These are phyloP conservation scores for Lophius americanus DNA, from an alignment of 2,797 vertebrate species.

Conservation along the genomic window DNA sequence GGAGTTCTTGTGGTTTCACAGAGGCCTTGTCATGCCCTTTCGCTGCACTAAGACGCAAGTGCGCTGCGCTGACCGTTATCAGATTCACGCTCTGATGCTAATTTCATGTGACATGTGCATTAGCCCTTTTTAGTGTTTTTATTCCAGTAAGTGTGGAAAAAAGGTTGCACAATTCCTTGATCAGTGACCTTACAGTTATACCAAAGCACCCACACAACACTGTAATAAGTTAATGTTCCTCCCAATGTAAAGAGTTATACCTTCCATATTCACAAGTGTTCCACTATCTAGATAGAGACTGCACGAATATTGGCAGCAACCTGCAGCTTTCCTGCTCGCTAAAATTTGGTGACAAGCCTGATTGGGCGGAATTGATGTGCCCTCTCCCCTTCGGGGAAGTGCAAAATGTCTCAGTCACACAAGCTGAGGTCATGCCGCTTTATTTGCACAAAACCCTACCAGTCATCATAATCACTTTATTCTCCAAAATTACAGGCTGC, in stretches of 20 bases:
- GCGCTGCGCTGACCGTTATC: constrained; percentile 53
- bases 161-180: constrained; percentile 35
- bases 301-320: constrained; percentile 61
- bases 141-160: constrained; percentile 38
- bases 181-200: constrained; percentile 3
- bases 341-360: constrained; percentile 54
- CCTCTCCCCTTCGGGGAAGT: constrained; percentile 12
- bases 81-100: constrained; percentile 64
- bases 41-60: constrained; percentile 4
- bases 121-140: constrained; percentile 59
- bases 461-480: constrained; percentile 2
- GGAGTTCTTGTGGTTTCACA: constrained; percentile 12
- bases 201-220: neutral
- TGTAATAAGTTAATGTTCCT: constrained; percentile 26
- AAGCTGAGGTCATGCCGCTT: constrained; percentile 38
- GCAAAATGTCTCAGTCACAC: constrained; percentile 52
- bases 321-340: constrained; percentile 27
- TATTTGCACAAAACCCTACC: constrained; percentile 16
- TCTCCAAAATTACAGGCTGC: constrained; percentile 27
- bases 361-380: constrained; percentile 52
- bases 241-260: constrained; percentile 13
- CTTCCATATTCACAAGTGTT: constrained; percentile 20
- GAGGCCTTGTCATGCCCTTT: constrained; percentile 25
- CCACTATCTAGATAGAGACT: constrained; percentile 38
- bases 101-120: constrained; percentile 62